A percentile compares a stretch with the other conserved stretches of the same genome.
These are phyloP conservation scores for Drosophila aldrichi DNA, from an alignment of 2,888 invertebrate genomes.

Conservation along the genomic window DNA sequence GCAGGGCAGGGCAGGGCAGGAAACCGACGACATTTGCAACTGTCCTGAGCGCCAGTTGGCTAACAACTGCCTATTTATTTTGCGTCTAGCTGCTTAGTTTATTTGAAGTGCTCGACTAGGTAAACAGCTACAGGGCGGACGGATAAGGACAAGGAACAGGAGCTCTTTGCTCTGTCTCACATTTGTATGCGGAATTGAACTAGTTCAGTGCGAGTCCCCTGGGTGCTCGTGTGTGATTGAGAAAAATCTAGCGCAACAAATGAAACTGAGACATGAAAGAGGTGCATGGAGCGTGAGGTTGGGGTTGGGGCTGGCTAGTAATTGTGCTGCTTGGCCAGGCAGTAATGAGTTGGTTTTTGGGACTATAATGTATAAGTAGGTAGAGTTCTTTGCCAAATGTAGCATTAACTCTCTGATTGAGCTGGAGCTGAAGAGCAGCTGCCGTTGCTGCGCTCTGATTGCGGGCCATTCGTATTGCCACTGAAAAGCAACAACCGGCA, in stretches of 20 bases:
- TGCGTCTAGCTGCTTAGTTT: constrained; percentile 66
- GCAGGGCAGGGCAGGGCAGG: constrained; percentile 19
- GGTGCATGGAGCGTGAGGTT: constrained; percentile 32
- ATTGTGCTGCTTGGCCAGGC: constrained; percentile 44
- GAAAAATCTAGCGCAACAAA: constrained; percentile 83
- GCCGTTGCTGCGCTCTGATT: not conserved
- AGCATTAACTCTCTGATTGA: constrained; percentile 52
- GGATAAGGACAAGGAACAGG: not conserved
- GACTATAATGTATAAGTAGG: constrained; percentile 53
- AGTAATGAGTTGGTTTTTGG: constrained; percentile 49
- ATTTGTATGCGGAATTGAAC: constrained; percentile 66
- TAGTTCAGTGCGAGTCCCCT: constrained; percentile 62
- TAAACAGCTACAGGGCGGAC: constrained; percentile 34
- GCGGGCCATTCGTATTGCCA: not conserved
- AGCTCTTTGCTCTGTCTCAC: constrained; percentile 36
- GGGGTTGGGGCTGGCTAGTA: constrained; percentile 25
- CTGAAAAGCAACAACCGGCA: constrained; percentile 8
- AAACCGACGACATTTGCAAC: constrained; percentile 79
- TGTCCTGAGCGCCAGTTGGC: constrained; percentile 54
- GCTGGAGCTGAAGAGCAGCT: constrained; percentile 27
- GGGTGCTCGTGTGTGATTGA: constrained; percentile 64
- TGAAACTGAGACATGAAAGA: constrained; percentile 64
- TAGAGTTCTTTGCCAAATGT: constrained; percentile 57
- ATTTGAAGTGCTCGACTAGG: constrained; percentile 58
- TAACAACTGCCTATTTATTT: constrained; percentile 58